Evolutionary conservation across 2,113 vertebrate species (phyloP).

Genomic region (Dipodomys stephensi): DNA sequence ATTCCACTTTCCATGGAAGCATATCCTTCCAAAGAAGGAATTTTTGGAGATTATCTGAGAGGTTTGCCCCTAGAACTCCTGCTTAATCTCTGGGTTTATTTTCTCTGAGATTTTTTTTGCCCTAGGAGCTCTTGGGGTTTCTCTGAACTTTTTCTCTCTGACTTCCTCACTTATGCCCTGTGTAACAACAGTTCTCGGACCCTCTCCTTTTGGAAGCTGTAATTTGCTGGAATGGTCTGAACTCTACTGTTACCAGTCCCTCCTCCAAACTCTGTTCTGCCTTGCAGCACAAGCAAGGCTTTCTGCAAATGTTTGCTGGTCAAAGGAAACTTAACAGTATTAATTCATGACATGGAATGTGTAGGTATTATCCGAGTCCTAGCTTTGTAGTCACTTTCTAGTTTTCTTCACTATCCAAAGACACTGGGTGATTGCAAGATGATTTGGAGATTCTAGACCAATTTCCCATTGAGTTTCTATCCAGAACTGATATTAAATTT

Average conservation of each 20-base stretch:
- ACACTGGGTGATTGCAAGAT: neutral
- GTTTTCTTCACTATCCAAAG: slow-evolving; percentile 8
- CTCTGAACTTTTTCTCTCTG: neutral
- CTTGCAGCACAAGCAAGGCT: neutral
- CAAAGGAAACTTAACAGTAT: neutral
- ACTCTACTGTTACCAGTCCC: neutral
- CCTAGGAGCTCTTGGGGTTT: neutral
- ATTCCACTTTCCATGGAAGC: too few species aligned
- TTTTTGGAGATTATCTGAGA: neutral
- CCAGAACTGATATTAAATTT: neutral
- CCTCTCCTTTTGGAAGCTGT: neutral
- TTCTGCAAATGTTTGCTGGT: neutral
- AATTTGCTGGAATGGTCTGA: neutral
- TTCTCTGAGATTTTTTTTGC: neutral
- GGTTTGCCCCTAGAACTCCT: too few species aligned
- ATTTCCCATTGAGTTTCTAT: neutral
- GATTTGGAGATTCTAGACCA: neutral
- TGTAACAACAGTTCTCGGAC: neutral
- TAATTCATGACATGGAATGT: neutral
- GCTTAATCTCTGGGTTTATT: neutral
- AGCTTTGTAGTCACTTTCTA: neutral
- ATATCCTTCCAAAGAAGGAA: too few species aligned
- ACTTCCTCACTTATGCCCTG: neutral
- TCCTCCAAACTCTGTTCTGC: neutral
- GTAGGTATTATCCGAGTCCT: neutral